Conservation (phyloP, 2,888 invertebrate genomes). For the Imbricaverruca yamaguchii region DNA sequence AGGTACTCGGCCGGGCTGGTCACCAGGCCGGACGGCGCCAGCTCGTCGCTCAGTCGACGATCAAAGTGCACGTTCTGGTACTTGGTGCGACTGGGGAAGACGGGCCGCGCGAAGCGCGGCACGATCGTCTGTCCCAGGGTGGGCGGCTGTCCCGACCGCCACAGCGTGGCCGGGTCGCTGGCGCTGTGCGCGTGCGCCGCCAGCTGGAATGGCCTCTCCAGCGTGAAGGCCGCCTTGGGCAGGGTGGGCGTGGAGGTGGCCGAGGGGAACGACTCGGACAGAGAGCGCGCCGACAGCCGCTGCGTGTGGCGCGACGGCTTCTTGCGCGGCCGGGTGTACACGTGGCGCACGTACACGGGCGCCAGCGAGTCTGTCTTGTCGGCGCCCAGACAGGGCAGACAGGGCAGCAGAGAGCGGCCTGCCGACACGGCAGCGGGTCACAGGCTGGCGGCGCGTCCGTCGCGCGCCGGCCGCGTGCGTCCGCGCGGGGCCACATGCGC, state of each 20-base stretch:
- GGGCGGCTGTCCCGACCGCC: not conserved
- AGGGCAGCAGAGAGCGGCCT: slow-evolving; percentile 19
- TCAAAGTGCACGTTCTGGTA: slow-evolving; percentile 18
- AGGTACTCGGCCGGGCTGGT: slow-evolving; percentile 14
- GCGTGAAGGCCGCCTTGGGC: slow-evolving; percentile 1
- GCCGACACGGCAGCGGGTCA: not conserved
- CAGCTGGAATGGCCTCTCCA: slow-evolving; percentile 3
- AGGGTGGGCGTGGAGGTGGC: slow-evolving; percentile 16
- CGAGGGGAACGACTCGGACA: slow-evolving; percentile 7
- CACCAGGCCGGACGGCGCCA: not conserved
- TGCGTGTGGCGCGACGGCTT: slow-evolving; percentile 13
- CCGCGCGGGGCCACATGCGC: not conserved
- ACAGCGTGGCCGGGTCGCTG: slow-evolving; percentile 7
- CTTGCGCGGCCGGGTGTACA: slow-evolving; percentile 18
- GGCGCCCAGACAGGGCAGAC: slow-evolving; percentile 11
- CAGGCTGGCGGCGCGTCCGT: not conserved
- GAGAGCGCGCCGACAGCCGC: not conserved
- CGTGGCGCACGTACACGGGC: slow-evolving; percentile 15
- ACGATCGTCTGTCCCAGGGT: slow-evolving; percentile 5
- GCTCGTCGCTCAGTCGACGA: not conserved
- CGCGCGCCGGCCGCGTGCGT: not conserved
- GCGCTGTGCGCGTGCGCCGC: slow-evolving; percentile 10
- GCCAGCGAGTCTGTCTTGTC: slow-evolving; percentile 16
- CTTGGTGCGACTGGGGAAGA: not conserved
- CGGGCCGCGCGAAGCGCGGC: slow-evolving; percentile 10